These are phyloP conservation scores for Stenichneumon culpator DNA, from an alignment of 2,888 invertebrate species.

Conservation along the genomic window DNA sequence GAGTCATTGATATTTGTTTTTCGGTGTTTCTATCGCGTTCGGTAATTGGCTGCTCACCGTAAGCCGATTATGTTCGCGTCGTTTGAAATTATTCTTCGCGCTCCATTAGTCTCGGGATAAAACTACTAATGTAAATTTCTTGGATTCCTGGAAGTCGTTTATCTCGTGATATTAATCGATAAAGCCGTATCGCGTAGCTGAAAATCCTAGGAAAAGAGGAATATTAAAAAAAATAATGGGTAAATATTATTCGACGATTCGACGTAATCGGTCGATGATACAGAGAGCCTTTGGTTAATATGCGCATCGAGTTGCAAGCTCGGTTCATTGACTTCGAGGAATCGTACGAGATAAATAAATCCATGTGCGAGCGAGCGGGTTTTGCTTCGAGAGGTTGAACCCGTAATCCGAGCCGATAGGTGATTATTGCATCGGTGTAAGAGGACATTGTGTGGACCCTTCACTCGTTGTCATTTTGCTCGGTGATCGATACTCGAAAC, in stretches of 20 bases:
- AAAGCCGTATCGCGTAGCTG: neutral
- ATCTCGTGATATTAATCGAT: neutral
- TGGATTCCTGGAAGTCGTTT: slow-evolving; percentile 19
- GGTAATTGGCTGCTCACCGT: neutral
- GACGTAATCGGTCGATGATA: neutral
- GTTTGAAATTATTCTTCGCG: slow-evolving; percentile 12
- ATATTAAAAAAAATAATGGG: neutral
- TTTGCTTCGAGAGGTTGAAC: slow-evolving; percentile 12
- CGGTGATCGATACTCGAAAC: slow-evolving; percentile 51
- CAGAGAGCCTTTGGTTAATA: neutral
- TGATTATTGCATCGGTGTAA: slow-evolving; percentile 45
- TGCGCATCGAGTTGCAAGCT: neutral
- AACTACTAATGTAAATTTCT: neutral
- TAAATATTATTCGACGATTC: neutral
- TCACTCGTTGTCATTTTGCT: slow-evolving; percentile 22
- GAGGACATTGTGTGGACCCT: slow-evolving; percentile 3
- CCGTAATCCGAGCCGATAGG: slow-evolving; percentile 44
- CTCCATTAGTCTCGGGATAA: neutral
- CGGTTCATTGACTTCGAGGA: slow-evolving; percentile 21
- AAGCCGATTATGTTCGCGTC: neutral
- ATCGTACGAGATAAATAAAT: slow-evolving; percentile 28
- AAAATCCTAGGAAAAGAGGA: neutral
- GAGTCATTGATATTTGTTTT: no score
- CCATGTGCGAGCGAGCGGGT: slow-evolving; percentile 15
- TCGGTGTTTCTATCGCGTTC: no score